Conservation (phyloP, 2,113 vertebrate species). For the Notiomystis cincta region DNA sequence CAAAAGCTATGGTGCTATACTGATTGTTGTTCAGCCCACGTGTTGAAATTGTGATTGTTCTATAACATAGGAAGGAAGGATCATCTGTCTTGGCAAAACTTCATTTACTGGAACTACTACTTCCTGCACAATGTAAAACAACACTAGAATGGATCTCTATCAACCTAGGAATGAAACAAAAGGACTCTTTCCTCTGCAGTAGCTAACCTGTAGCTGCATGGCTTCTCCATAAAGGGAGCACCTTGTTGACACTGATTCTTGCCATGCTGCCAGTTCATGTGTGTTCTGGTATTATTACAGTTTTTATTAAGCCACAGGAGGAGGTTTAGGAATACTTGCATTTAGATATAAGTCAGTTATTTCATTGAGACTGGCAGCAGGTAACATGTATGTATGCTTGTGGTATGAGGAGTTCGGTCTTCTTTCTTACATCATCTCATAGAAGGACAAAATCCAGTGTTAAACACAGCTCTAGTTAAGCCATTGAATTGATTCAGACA, state of each 20-base stretch:
- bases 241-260: not conserved
- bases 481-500: not conserved
- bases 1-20: not conserved
- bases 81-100: not conserved
- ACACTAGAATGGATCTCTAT: not conserved
- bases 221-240: not conserved
- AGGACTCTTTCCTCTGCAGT: not conserved
- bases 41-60: not conserved
- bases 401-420: not conserved
- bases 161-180: not conserved
- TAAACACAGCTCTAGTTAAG: not conserved
- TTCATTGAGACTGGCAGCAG: not conserved
- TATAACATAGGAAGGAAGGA: not conserved
- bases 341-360: not conserved
- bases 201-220: not conserved
- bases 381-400: not conserved
- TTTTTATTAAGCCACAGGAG: not conserved
- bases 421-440: not conserved
- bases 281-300: not conserved
- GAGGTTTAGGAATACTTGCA: not conserved
- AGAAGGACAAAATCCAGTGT: not conserved
- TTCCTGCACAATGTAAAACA: not conserved
- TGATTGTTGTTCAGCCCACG: not conserved
- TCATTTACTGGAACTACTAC: not conserved
- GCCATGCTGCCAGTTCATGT: not conserved